These are phyloP conservation scores for Uropsilus gracilis DNA, from an alignment of 2,113 vertebrate species.

Conservation along the genomic window DNA sequence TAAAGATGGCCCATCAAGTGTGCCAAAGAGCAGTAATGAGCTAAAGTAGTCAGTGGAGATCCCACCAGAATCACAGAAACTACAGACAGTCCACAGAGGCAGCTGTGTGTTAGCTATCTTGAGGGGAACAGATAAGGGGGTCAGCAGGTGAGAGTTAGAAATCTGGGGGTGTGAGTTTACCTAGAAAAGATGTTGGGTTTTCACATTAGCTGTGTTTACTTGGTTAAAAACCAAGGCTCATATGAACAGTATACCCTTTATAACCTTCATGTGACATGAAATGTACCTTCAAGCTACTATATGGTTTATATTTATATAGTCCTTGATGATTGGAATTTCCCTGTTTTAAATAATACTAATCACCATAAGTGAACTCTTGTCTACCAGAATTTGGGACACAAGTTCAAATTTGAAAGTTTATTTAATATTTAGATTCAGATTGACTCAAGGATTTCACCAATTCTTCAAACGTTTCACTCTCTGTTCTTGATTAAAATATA, in stretches of 20 bases:
- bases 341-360: background rate
- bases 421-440: constrained; percentile 8
- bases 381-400: background rate
- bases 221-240: background rate
- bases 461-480: background rate
- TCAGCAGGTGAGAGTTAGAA: background rate
- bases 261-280: background rate
- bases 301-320: background rate
- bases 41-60: background rate
- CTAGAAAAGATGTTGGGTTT: background rate
- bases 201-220: background rate
- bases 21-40: background rate
- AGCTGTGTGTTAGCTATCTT: background rate
- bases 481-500: constrained; percentile 36
- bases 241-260: background rate
- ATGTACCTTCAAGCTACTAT: background rate
- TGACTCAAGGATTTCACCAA: background rate
- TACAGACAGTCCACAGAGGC: background rate
- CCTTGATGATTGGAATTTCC: background rate
- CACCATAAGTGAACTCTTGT: background rate
- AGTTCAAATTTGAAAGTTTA: background rate
- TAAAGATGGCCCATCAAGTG: background rate
- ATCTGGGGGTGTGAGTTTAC: background rate
- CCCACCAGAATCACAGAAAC: background rate
- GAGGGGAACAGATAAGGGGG: too few relatives aligned